Conservation (phyloP, 2,797 vertebrate genomes). For the Erethizon dorsatum region DNA sequence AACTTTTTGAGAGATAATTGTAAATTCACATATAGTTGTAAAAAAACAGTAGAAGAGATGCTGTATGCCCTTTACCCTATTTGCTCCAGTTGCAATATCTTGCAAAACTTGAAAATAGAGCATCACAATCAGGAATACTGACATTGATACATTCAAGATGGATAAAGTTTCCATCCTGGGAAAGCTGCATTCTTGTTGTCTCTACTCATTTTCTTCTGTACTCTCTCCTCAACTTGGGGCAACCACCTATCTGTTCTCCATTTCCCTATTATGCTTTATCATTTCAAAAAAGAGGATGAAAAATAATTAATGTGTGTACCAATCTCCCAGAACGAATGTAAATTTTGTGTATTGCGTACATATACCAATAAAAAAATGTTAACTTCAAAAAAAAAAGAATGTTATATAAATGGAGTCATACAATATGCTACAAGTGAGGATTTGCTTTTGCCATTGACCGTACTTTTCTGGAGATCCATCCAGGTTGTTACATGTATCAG, state of each 20-base stretch:
- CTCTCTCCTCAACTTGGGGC: background rate
- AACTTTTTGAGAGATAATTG: slow-evolving; percentile 27
- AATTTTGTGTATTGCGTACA: background rate
- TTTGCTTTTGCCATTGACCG: background rate
- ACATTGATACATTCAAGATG: background rate
- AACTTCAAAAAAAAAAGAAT: background rate
- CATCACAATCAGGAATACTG: background rate
- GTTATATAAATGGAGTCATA: background rate
- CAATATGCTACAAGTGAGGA: background rate
- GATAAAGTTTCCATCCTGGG: background rate
- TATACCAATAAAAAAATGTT: background rate
- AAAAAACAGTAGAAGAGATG: slow-evolving; percentile 4
- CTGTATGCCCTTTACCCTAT: background rate
- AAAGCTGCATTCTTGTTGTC: background rate
- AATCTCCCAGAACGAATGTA: background rate
- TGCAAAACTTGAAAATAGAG: background rate
- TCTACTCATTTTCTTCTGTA: background rate
- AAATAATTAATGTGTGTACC: background rate
- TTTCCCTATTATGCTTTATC: background rate
- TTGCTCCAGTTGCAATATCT: background rate
- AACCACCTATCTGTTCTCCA: background rate
- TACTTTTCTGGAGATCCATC: background rate
- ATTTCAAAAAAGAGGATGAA: background rate
- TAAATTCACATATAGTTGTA: background rate
- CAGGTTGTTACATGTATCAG: background rate